Evolutionary conservation across 1,140 invertebrate genomes (phyloP), one percentile per base, ranked within the genome.

Genomic region (Drosophila ambigua): DNA sequence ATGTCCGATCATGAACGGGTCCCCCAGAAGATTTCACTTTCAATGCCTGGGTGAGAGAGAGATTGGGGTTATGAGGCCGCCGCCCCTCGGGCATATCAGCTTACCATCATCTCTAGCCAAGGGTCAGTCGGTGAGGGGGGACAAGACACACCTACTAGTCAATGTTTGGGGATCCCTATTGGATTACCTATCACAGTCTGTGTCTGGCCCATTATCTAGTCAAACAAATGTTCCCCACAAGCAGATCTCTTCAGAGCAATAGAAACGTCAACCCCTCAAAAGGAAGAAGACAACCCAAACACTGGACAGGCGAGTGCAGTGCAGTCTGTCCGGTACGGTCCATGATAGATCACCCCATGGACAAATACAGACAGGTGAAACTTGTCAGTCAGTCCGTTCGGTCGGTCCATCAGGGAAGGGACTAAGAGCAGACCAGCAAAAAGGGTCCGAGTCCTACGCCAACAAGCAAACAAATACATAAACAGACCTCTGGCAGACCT

Each of bases 361-460:
- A 88, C 79, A 88, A 88, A 88, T 79, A 88, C 83, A 51, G 83
- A 88, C 83, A 88, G 83, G 83, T 88, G 83, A 88, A 88, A 88
- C 83, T 88, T 88, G 83, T 88, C 83, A 88, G 82, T 79, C 82
- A 81, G 72, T 52, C 46, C 41, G 45, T 39, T 35, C 31, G 75
- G 72, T 52, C 48, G 26, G 45, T 39, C 35, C 65, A 48, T 55
- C 35, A 41, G 45, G 41, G 11, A 46, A 53, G 46, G 43, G 24
- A 55, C 61, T 13, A 26, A 48, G 49, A 43, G 48, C 11, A 45
- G 59, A 5, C 35, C 41, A 74, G 77, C 63, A 55, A 85, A 78
- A 85, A 87, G 79, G 81, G 82, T 76, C 73, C 78, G 44, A 77
- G 79, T 82, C 74, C 79, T 83, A 79, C 72, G 80, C 75, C 81